Evolutionary conservation across 2,113 vertebrate species (phyloP), one percentile per base, ranked within the genome.

Genomic region (Astatotilapia flaviijosephi): DNA sequence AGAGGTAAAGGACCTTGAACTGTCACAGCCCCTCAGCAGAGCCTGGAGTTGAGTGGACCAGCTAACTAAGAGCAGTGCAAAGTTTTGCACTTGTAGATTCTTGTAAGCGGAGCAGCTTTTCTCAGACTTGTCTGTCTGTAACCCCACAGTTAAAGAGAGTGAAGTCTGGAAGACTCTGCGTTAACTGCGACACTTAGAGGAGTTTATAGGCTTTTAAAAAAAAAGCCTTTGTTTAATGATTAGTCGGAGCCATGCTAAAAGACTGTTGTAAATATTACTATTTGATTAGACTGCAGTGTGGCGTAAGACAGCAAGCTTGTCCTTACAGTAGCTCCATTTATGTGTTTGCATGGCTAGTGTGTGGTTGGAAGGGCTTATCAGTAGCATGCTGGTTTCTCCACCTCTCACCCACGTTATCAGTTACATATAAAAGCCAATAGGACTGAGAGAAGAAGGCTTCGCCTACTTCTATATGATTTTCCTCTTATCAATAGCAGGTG

Each of bases 351-450:
- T 89, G 83, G 15, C 28, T 51, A 7, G 51, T 60, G 79, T 58
- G 68, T 47, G 55, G 65, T 49, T 84, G 47, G 31, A 49, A 68
- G n/a, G 40, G 19, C 82, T 93, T 96, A 94, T 95, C 93, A 93
- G 92, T 26, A 15, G 77, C 79, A 68, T 83, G 81, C 75, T 83
- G 81, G 81, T 86, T 89, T 86, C 55, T 87, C 91, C 88, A 93
- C 94, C 94, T 95, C 91, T 96, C 88, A 92, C 94, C 93, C 91
- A 91, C 58, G 89, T 95, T 95, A 96, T 96, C 90, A 88, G 94
- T 96, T 88, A 94, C 91, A 75, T 93, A 95, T 95, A 93, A 96
- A 95, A 94, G 90, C 85, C 92, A 92, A 91, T 49, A 94, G 62
- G 42, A 82, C 82, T 86, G 12, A 42, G 75, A 86, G 65, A 54